These are phyloP conservation scores for Gymnocypris eckloni DNA, from an alignment of 2,797 vertebrate species.

Conservation along the genomic window DNA sequence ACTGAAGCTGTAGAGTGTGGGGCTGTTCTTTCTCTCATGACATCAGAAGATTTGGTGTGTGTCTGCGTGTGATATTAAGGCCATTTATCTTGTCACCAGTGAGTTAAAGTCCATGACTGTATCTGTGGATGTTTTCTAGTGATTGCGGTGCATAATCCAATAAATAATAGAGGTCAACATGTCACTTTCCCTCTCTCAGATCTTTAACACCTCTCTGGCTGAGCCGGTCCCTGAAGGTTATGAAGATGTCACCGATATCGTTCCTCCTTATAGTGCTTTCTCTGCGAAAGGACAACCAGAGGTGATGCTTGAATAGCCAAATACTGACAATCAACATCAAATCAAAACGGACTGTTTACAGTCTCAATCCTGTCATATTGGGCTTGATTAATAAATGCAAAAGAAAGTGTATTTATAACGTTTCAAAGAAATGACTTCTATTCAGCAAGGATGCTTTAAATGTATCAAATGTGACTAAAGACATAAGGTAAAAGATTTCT, in stretches of 20 bases:
- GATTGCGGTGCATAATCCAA: not conserved
- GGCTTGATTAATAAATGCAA: not conserved
- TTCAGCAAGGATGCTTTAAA: not conserved
- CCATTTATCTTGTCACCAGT: not conserved
- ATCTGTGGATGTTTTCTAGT: not conserved
- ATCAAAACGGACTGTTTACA: not conserved
- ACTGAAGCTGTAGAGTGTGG: too few relatives aligned
- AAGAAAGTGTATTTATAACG: too few relatives aligned
- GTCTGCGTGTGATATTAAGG: slow-evolving; percentile 1
- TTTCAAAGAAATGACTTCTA: not conserved
- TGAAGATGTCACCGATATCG: slow-evolving; percentile 80
- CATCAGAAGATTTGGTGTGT: not conserved
- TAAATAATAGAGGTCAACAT: not conserved
- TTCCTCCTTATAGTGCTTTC: slow-evolving; percentile 92
- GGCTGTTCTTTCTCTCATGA: too few relatives aligned
- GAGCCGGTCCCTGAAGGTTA: slow-evolving; percentile 90
- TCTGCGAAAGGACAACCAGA: slow-evolving; percentile 83
- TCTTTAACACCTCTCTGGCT: slow-evolving; percentile 86
- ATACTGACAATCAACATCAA: not conserved
- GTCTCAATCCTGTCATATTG: not conserved
- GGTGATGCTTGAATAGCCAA: slow-evolving; percentile 8
- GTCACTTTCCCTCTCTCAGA: slow-evolving; percentile 69
- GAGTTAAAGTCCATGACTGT: slow-evolving; percentile 13
- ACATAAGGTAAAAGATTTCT: not conserved
- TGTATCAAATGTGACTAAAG: not conserved